Evolutionary conservation across 1,140 invertebrate species (phyloP), one percentile per base, ranked within the genome.

Genomic region (Trachymyrmex septentrionalis): DNA sequence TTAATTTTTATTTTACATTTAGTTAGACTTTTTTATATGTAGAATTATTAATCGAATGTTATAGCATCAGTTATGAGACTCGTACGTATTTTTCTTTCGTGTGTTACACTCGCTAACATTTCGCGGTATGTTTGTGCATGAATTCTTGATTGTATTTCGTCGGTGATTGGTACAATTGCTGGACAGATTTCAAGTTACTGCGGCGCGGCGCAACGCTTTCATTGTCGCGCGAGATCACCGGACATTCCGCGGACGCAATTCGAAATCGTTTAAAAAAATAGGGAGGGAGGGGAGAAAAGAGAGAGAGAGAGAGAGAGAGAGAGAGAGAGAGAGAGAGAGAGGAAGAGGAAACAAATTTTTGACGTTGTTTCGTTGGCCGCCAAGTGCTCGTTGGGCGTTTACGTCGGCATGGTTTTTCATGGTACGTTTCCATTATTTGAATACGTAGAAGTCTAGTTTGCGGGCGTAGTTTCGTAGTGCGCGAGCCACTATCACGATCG

Each of bases 121-220:
- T 48, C 38, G 38, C 38, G 38, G 38, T 75, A 61, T 63, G 69
- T 84, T 84, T 84, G 55, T 53, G n/a, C 57, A 61, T 84, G 72
- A 84, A 84, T 84, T 84, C 38, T 84, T 84, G 80, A 84, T 75
- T 48, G 55, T 27, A 34, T 61, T 84, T 34, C 38, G 27, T 9
- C 38, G 38, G 38, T 57, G 69, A 75, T 84, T 53, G 66, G 21
- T 9, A 38, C 64, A 48, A 57, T 81, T 19, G 34, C 24, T 16
- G 69, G 44, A 61, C 69, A 75, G 64, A 73, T 84, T 73, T 75
- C 69, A 73, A 84, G 80, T 84, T 84, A 84, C 80, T 75, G 44
- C 67, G 53, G 63, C 44, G 24, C 44, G 53, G 63, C 44, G 24
- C 44, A 38, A 30, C 44, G 55, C 69, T 84, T 75, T 59, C 69